Percentiles rank a stretch among this genome's conserved stretches.
Evolutionary conservation across 2,888 invertebrate genomes (phyloP).

Genomic region (Polia nebulosa): DNA sequence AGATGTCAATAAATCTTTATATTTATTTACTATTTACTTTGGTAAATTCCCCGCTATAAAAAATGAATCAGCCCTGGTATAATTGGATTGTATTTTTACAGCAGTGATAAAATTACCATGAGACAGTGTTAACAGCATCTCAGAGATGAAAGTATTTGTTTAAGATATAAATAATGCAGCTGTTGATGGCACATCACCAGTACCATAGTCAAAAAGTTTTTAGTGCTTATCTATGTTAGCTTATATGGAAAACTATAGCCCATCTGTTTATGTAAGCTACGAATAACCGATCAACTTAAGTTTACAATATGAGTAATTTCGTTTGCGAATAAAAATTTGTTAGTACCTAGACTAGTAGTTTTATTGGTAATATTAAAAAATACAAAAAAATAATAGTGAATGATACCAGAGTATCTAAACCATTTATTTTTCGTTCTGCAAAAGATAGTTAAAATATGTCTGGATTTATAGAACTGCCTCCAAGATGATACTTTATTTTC

Average conservation of each 20-base stretch:
- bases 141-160: constrained; percentile 75
- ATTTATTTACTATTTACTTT: constrained; percentile 31
- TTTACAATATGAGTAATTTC: no score
- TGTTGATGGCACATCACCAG: constrained; percentile 10
- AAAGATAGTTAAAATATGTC: no score
- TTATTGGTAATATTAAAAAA: no score
- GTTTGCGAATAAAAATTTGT: no score
- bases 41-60: constrained; percentile 77
- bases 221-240: neutral
- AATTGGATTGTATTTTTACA: constrained; percentile 84
- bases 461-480: no score
- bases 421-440: no score
- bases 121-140: constrained; percentile 78
- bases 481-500: no score
- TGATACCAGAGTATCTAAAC: no score
- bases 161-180: constrained; percentile 31
- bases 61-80: constrained; percentile 80
- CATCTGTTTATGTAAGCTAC: no score
- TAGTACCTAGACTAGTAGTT: no score
- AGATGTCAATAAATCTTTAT: constrained; percentile 17
- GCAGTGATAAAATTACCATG: constrained; percentile 82
- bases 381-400: no score
- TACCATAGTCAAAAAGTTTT: neutral
- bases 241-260: neutral
- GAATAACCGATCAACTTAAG: no score